Conservation (phyloP, 2,888 invertebrate genomes). For the Germaria angustata region DNA sequence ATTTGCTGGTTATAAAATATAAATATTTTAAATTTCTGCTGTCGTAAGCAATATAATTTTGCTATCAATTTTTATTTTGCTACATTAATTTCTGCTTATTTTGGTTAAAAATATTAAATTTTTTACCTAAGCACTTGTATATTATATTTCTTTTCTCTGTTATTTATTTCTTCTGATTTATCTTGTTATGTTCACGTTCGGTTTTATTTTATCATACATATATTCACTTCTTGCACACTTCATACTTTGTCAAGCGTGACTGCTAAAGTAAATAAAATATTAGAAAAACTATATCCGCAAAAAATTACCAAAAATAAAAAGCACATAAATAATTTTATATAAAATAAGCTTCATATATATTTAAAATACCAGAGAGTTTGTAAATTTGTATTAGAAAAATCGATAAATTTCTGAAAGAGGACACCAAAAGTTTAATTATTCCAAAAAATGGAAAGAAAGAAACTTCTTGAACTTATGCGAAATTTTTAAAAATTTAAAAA, state of each 20-base stretch:
- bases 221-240: constrained; percentile 35
- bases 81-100: constrained; percentile 44
- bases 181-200: not conserved
- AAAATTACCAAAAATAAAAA: too few species aligned
- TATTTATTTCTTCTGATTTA: constrained; percentile 5
- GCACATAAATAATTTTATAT: too few species aligned
- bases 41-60: not conserved
- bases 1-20: constrained; percentile 5
- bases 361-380: too few species aligned
- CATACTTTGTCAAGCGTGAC: constrained; percentile 62
- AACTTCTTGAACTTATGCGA: too few species aligned
- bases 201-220: constrained; percentile 39
- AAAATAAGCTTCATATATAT: too few species aligned
- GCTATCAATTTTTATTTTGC: constrained; percentile 22
- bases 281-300: too few species aligned
- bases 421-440: too few species aligned
- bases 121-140: constrained; percentile 53
- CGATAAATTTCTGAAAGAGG: too few species aligned
- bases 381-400: too few species aligned
- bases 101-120: constrained; percentile 45
- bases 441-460: too few species aligned
- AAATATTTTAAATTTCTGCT: not conserved
- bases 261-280: constrained; percentile 61
- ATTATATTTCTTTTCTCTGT: constrained; percentile 9
- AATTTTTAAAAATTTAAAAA: too few species aligned